Percentiles rank a stretch among this genome's conserved stretches.
These are phyloP conservation scores for Platycheirus rosarum DNA, from an alignment of 2,888 invertebrate genomes.

Conservation along the genomic window DNA sequence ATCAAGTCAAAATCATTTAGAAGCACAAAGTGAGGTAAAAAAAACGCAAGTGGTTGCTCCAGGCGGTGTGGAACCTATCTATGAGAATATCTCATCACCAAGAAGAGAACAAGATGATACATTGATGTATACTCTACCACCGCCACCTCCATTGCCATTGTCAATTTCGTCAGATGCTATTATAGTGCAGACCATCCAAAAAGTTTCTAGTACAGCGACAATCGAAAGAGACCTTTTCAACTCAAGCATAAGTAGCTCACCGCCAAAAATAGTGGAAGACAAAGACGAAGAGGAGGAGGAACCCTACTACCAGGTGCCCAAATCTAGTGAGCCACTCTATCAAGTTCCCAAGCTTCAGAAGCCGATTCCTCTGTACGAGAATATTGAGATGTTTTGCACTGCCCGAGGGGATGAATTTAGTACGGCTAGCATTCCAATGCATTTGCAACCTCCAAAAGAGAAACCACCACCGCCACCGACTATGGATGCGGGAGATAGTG, in stretches of 20 bases:
- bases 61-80: slow-evolving; percentile 81
- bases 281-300: slow-evolving; percentile 75
- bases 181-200: slow-evolving; percentile 70
- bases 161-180: slow-evolving; percentile 46
- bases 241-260: slow-evolving; percentile 33
- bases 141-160: slow-evolving; percentile 68
- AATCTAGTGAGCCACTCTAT: slow-evolving; percentile 81
- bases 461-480: slow-evolving; percentile 92
- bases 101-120: slow-evolving; percentile 78
- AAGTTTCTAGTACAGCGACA: slow-evolving; percentile 76
- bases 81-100: slow-evolving; percentile 82
- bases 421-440: slow-evolving; percentile 76
- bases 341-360: slow-evolving; percentile 82
- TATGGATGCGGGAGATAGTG: slow-evolving; percentile 84
- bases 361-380: slow-evolving; percentile 85
- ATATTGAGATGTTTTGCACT: slow-evolving; percentile 85
- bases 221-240: slow-evolving; percentile 25
- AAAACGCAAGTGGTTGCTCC: not conserved
- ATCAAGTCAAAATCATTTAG: slow-evolving; percentile 50
- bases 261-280: slow-evolving; percentile 47
- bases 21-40: slow-evolving; percentile 61
- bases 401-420: slow-evolving; percentile 83
- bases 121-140: slow-evolving; percentile 47
- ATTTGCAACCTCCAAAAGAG: slow-evolving; percentile 90
- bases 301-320: slow-evolving; percentile 82